phyloP scores from a whole-genome alignment of 1,140 invertebrate genomes.

The Diuraphis noxia region DNA sequence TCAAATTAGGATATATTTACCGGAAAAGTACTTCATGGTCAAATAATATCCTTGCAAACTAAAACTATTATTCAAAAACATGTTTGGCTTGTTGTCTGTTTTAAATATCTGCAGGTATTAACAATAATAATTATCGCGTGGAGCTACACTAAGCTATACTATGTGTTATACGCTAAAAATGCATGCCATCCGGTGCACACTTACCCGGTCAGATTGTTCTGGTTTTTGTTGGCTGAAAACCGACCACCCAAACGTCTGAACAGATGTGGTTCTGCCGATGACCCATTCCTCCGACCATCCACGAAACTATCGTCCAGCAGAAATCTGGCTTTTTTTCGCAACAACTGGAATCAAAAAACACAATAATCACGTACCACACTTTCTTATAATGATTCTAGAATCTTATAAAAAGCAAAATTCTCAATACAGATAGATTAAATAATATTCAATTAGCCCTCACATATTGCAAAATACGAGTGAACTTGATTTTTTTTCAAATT shows the following conservation, averaged over 20 bases:
- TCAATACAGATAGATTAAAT: neutral
- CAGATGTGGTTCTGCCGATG: slow-evolving; percentile 39
- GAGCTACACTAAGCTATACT: neutral
- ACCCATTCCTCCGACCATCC: slow-evolving; percentile 62
- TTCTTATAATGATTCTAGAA: neutral
- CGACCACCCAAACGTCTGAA: slow-evolving; percentile 56
- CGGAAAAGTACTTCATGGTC: neutral
- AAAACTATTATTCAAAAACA: neutral
- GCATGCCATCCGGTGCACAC: neutral
- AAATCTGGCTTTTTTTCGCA: slow-evolving; percentile 73
- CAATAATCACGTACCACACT: neutral
- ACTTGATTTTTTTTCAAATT: neutral
- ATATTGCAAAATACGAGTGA: neutral
- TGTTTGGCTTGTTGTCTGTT: neutral
- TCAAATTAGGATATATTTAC: neutral
- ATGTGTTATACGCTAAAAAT: neutral
- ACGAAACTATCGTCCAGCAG: slow-evolving; percentile 66
- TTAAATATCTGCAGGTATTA: neutral
- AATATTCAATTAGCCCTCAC: neutral
- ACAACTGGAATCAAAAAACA: slow-evolving; percentile 60
- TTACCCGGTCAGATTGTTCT: slow-evolving; percentile 32
- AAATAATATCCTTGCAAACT: neutral
- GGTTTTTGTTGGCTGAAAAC: slow-evolving; percentile 60
- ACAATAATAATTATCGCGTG: neutral
- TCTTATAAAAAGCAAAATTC: neutral